Conservation (phyloP, 92 coral and sea anemone genomes). For the Parazoanthus swiftii region DNA sequence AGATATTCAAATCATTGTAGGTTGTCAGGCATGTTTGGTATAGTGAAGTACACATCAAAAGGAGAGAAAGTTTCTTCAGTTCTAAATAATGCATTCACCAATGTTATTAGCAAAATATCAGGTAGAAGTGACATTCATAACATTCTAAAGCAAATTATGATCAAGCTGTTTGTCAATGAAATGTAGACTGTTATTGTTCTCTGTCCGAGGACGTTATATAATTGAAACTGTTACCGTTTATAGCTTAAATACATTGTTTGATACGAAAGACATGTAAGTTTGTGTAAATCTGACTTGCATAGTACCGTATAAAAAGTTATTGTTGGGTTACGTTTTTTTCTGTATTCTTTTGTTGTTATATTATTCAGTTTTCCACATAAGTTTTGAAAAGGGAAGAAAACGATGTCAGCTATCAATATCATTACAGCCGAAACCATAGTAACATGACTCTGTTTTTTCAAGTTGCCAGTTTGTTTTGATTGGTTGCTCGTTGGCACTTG, state of each 20-base stretch:
- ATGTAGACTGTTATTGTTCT: conserved; percentile 43
- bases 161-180: conserved; percentile 42
- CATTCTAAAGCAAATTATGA: no score
- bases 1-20: no score
- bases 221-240: conserved; percentile 51
- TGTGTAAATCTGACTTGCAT: conserved; percentile 37
- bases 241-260: conserved; percentile 45
- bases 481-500: conserved; percentile 1
- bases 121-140: no score
- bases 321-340: conserved; percentile 50
- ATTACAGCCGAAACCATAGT: conserved; percentile 46
- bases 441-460: conserved; percentile 14
- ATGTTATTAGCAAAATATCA: no score
- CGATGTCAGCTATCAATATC: conserved; percentile 40
- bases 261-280: conserved; percentile 42
- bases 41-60: no score
- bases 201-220: conserved; percentile 30
- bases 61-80: no score
- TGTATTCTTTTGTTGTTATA: conserved; percentile 44
- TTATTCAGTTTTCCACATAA: conserved; percentile 45
- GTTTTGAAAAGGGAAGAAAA: conserved; percentile 33
- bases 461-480: conserved; percentile 22
- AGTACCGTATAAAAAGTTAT: conserved; percentile 39
- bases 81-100: no score
- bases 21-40: no score